A percentile compares a stretch with the other conserved stretches of the same genome.
Conservation (phyloP, 23 tunicate genomes). For the Halocynthia roretzi region DNA sequence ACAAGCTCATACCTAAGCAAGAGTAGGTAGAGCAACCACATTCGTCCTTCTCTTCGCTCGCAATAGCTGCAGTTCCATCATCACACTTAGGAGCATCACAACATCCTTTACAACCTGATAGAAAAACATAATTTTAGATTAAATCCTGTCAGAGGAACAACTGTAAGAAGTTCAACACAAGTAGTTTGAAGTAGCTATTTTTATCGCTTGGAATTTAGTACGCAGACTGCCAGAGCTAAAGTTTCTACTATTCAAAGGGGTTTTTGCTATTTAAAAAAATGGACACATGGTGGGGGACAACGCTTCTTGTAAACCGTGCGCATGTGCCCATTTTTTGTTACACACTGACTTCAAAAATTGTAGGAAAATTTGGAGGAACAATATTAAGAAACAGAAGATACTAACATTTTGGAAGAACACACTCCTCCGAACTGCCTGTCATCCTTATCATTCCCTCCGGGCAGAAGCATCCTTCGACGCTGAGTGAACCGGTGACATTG, state of each 20-base stretch:
- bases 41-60: slow-evolving; percentile 38
- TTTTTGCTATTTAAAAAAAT: not conserved
- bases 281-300: too few relatives aligned
- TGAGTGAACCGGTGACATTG: slow-evolving; percentile 38
- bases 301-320: too few relatives aligned
- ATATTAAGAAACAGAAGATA: not conserved
- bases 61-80: slow-evolving; percentile 22
- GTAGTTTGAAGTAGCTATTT: too few relatives aligned
- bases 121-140: not conserved
- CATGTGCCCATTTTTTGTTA: too few relatives aligned
- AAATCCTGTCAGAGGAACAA: too few relatives aligned
- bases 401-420: slow-evolving; percentile 49
- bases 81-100: slow-evolving; percentile 37
- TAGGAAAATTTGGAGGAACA: not conserved
- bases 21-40: slow-evolving; percentile 54
- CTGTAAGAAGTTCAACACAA: not conserved
- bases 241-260: not conserved
- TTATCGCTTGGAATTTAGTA: not conserved
- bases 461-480: slow-evolving; percentile 60
- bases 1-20: slow-evolving; percentile 6
- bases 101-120: slow-evolving; percentile 44
- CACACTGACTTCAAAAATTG: too few relatives aligned
- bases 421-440: slow-evolving; percentile 31
- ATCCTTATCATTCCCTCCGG: slow-evolving; percentile 41
- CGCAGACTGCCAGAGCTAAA: not conserved